These are phyloP conservation scores for Eudyptes chrysolophus DNA, from an alignment of 2,113 vertebrate species.

Conservation along the genomic window DNA sequence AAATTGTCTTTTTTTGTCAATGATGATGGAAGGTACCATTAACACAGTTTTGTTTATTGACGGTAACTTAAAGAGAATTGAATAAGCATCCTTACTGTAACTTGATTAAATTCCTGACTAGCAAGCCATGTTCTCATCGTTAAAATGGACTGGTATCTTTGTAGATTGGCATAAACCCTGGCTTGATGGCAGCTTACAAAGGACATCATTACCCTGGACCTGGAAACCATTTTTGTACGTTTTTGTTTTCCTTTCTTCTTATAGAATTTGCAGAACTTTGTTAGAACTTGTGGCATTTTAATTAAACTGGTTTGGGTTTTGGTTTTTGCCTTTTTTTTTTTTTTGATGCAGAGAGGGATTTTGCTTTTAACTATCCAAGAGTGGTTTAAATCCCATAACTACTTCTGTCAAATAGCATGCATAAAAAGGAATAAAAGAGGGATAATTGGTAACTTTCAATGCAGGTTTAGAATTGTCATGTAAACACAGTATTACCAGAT, in stretches of 20 bases:
- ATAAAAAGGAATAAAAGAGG: not conserved
- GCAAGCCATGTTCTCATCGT: not conserved
- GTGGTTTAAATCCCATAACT: not conserved
- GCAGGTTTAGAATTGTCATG: not conserved
- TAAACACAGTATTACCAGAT: not conserved
- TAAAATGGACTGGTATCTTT: slow-evolving; percentile 33
- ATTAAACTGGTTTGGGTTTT: not conserved
- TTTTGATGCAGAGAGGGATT: not conserved
- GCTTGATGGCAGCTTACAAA: slow-evolving; percentile 96
- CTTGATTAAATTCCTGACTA: not conserved
- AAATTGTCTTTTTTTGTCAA: not conserved
- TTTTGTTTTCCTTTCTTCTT: not conserved
- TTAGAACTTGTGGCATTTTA: not conserved
- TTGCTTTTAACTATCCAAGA: not conserved
- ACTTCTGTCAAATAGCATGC: not conserved
- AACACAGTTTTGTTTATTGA: not conserved
- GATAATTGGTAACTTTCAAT: not conserved
- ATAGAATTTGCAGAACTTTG: not conserved
- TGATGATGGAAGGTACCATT: not conserved
- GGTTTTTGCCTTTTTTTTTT: not conserved
- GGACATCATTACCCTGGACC: slow-evolving; percentile 97
- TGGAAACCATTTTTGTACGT: slow-evolving; percentile 98
- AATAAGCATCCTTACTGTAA: not conserved
- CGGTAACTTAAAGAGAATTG: not conserved
- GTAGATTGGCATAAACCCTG: slow-evolving; percentile 98